Base-by-base conservation (phyloP, 2,113 vertebrate species). In the Daboia siamensis region DNA sequence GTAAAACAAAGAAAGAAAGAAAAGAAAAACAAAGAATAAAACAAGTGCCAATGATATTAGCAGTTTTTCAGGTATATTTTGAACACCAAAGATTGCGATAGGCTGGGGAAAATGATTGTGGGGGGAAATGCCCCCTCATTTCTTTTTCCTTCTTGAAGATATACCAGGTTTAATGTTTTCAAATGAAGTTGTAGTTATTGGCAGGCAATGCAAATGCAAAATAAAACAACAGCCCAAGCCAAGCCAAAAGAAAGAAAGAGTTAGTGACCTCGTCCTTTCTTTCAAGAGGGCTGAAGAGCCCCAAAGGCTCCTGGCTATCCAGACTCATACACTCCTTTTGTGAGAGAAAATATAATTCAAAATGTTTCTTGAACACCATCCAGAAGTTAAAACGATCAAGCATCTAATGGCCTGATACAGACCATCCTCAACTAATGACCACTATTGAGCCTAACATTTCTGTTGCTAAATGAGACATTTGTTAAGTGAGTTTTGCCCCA, bases 21-120 rank as follows among this genome's bases (percentile, higher is more conserved):
- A 33, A 21, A 1, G 23, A 9, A 23, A 33, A n/a, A 24, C 0
- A 24, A 8, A 12, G 56, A n/a, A 39, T 0, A 80, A 46, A 91
- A 92, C 89, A 87, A 57, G n/a, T 11, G 55, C 21, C 21, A 2
- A 1, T 0, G 0, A 1, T 21, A 23, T 85, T 12, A 0, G 0
- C 92, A 51, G 57, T 29, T 90, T 93, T 48, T 1, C 1, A 20
- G 54, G 11, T 5, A 11, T 74, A 4, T 0, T 87, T 91, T 56
- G 51, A 52, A 24, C 6, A 92, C 64, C 15, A 59, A 15, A 17
- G 52, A 4, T 91, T 89, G 1, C 0, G 0, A 48, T 0, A 4
- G 26, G 54, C 39, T 86, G 0, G 4, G 24, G 90, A 39, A 39
- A 39, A 12, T 0, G 1, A 20, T 11, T 54, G 39, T 29, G 33